A percentile compares a stretch with the other conserved stretches of the same genome.
Conservation (phyloP, 2,888 invertebrate genomes). For the Aphrophora alni region DNA sequence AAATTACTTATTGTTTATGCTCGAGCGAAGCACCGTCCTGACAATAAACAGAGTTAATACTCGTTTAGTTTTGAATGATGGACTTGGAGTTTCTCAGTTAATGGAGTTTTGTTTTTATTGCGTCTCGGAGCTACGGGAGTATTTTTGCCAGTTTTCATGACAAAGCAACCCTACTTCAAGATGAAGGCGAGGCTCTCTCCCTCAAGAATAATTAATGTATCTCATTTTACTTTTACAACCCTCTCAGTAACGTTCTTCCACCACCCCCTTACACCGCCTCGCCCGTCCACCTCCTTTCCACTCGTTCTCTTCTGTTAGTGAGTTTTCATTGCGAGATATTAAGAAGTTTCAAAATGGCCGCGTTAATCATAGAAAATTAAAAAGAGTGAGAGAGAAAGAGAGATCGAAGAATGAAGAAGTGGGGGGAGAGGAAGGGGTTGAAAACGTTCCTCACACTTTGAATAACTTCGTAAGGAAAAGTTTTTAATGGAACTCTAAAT, state of each 20-base stretch:
- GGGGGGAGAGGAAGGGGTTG: slow-evolving; percentile 7
- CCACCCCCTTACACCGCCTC: slow-evolving; percentile 17
- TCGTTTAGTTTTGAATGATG: slow-evolving; percentile 38
- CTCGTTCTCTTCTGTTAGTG: slow-evolving; percentile 35
- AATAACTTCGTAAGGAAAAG: slow-evolving; percentile 37
- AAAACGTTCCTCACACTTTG: slow-evolving; percentile 32
- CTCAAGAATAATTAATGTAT: slow-evolving; percentile 50
- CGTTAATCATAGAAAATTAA: slow-evolving; percentile 52
- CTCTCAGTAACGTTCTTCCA: slow-evolving; percentile 35
- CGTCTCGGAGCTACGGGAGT: slow-evolving; percentile 24
- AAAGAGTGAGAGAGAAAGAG: slow-evolving; percentile 47
- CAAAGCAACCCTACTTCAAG: slow-evolving; percentile 36
- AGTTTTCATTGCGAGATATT: slow-evolving; percentile 51
- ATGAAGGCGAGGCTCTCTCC: slow-evolving; percentile 38
- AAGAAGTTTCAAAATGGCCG: slow-evolving; percentile 54
- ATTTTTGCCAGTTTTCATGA: slow-evolving; percentile 39
- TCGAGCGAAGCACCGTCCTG: slow-evolving; percentile 13
- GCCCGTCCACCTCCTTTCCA: slow-evolving; percentile 18
- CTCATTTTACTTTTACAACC: slow-evolving; percentile 51
- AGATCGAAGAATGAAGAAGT: slow-evolving; percentile 19
- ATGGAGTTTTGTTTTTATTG: slow-evolving; percentile 39
- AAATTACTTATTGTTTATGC: slow-evolving; percentile 40
- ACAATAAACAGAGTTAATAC: slow-evolving; percentile 36
- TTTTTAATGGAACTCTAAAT: slow-evolving; percentile 40
- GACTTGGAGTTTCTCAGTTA: slow-evolving; percentile 23